Evolutionary conservation across 2,797 vertebrate species (phyloP).

Genomic region (Peromyscus eremicus): DNA sequence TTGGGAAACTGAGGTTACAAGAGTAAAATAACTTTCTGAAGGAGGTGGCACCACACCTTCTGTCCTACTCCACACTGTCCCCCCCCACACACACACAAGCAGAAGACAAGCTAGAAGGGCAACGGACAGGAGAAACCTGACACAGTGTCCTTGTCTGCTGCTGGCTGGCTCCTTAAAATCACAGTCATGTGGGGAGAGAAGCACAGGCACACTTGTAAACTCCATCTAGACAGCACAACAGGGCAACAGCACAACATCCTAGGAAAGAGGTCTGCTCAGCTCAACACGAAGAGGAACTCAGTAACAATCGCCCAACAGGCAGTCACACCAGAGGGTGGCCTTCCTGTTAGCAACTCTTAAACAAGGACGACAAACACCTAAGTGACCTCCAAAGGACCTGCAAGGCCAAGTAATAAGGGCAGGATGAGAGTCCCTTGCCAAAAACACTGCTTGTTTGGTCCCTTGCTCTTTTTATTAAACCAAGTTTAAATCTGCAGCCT

Average conservation of each 20-base stretch:
- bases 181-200: neutral
- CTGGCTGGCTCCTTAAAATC: neutral
- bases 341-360: neutral
- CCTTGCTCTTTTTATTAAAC: constrained; percentile 8
- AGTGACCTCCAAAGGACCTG: neutral
- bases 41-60: neutral
- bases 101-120: neutral
- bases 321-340: neutral
- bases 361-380: neutral
- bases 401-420: neutral
- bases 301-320: neutral
- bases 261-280: neutral
- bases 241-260: neutral
- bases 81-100: neutral
- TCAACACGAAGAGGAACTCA: neutral
- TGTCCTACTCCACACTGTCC: neutral
- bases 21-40: neutral
- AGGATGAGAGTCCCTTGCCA: neutral
- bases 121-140: neutral
- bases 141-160: neutral
- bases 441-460: neutral
- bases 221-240: neutral
- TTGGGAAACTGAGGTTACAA: neutral
- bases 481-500: neutral
- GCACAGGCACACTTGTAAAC: neutral